Evolutionary conservation across 2,113 vertebrate species (phyloP).

Genomic region (Dasyornis broadbenti): DNA sequence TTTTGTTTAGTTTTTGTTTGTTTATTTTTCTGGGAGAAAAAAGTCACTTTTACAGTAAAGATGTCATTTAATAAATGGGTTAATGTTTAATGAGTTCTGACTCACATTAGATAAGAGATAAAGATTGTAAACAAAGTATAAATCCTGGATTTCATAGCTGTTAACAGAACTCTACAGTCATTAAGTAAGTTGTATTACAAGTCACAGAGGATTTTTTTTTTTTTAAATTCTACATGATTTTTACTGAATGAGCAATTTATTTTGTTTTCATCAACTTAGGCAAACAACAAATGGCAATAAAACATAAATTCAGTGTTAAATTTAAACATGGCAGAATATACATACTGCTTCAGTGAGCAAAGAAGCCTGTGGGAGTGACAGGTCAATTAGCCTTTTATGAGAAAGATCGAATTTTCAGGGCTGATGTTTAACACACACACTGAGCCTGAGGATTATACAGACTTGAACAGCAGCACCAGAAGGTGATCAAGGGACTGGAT

Average conservation of each 20-base stretch:
- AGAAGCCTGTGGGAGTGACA: neutral
- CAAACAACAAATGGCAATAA: neutral
- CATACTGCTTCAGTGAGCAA: neutral
- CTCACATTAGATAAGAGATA: neutral
- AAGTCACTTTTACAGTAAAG: neutral
- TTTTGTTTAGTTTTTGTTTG: neutral
- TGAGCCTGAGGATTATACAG: neutral
- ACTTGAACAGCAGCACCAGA: neutral
- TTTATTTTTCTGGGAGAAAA: neutral
- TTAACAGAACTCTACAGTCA: neutral
- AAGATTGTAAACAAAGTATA: neutral
- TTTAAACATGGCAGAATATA: neutral
- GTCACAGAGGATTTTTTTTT: neutral
- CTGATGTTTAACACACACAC: neutral
- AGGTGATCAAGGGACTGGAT: neutral
- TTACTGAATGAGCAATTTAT: neutral
- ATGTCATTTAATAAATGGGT: neutral
- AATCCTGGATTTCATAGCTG: neutral
- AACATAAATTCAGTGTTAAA: neutral
- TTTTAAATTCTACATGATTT: neutral
- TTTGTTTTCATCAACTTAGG: neutral
- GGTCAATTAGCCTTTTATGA: neutral
- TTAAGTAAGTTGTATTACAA: neutral
- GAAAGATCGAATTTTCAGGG: neutral
- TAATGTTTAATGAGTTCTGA: constrained; percentile 7